Evolutionary conservation across 2,797 vertebrate species (phyloP), one percentile per base, ranked within the genome.

Genomic region (Oryzias dopingdopingensis): DNA sequence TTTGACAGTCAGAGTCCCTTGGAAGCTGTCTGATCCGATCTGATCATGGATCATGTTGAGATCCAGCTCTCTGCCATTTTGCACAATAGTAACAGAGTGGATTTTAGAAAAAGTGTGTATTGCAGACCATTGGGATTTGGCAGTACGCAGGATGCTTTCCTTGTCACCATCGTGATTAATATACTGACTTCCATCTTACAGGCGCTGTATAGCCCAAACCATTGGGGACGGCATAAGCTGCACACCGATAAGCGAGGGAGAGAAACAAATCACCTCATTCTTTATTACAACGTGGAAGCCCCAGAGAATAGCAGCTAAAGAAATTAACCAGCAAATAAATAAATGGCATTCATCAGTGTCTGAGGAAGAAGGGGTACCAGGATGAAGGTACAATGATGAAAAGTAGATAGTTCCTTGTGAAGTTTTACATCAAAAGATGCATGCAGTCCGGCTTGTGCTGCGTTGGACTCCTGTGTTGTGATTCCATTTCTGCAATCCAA

Each of bases 161-260:
- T 80, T 90, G 86, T 89, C 89, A 89, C 84, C 81, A 81, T 77
- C 80, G 88, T 92, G 90, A 91, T 91, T 90, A 91, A 91, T 92
- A 90, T 87, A 82, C 82, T 71, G 74, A 79, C 81, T 83, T 71
- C 60, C 68, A 52, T 82, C 71, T 75, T 59, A 67, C 71, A 59
- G 65, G 59, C 59, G 23, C 81, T 65, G 76, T 81, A 81, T 53
- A 62, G 79, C 72, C 79, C 71, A 74, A 86, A 84, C 74, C 89
- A 82, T 87, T 64, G 57, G 89, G 88, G 89, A 89, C 78, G 23
- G 69, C 67, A 50, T 62, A 64, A 72, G 81, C 77, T 53, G 70
- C 61, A 51, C 78, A 66, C 66, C 67, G 62, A 80, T 62, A 69
- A 76, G 75, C 81, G 68, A 67, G 62, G 65, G 59, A 60, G 71